A percentile compares a stretch with the other conserved stretches of the same genome.
phyloP scores from a whole-genome alignment of 2,113 vertebrate genomes.

The Oreochromis spilurus region DNA sequence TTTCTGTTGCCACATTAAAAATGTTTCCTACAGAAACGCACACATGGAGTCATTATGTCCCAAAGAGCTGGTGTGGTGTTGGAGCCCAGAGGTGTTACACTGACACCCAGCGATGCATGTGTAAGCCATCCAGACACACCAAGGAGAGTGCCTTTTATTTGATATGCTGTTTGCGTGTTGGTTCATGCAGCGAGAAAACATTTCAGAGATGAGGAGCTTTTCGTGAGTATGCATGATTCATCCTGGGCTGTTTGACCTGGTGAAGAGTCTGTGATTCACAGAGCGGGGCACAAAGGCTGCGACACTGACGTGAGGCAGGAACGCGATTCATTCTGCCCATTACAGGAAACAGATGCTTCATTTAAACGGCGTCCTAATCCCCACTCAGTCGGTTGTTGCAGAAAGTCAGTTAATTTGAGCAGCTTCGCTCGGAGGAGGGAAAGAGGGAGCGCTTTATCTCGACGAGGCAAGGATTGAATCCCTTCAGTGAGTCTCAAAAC shows the following conservation, averaged over 20 bases:
- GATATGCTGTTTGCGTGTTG: conserved; percentile 43
- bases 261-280: conserved; percentile 48
- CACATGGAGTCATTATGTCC: background rate
- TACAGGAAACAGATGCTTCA: conserved; percentile 33
- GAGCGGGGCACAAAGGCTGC: conserved; percentile 1
- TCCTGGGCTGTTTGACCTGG: conserved; percentile 30
- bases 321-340: background rate
- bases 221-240: conserved; percentile 26
- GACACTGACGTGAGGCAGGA: background rate
- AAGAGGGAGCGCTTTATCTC: conserved; percentile 28
- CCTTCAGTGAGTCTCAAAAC: conserved; percentile 34
- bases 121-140: conserved; percentile 11
- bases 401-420: conserved; percentile 49
- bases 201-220: conserved; percentile 39
- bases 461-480: background rate
- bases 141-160: background rate
- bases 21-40: background rate
- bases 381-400: conserved; percentile 2
- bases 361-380: conserved; percentile 35
- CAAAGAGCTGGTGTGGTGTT: background rate
- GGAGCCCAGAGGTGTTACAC: background rate
- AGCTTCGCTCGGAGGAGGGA: conserved; percentile 7
- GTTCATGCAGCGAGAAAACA: conserved; percentile 33
- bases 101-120: background rate
- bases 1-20: background rate